Conservation (phyloP, 1,140 invertebrate species). For the Schmidtea mediterranea region DNA sequence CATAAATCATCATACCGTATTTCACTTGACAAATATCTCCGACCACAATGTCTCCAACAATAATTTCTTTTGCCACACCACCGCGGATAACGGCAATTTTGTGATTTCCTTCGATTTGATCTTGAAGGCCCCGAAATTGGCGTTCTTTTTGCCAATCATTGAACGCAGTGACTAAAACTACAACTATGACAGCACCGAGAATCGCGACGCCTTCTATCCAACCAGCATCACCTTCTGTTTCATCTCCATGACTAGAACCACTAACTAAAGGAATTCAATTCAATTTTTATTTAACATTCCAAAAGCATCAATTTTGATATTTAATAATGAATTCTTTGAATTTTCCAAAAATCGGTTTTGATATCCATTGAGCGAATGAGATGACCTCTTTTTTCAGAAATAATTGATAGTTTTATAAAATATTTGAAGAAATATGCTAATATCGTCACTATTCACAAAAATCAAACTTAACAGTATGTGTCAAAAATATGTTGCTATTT, state of each 20-base stretch:
- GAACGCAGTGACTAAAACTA: slow-evolving; percentile 88
- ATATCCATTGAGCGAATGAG: too few relatives aligned
- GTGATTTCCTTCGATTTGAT: slow-evolving; percentile 89
- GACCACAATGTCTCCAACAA: slow-evolving; percentile 83
- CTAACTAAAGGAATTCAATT: too few relatives aligned
- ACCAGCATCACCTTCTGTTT: slow-evolving; percentile 5
- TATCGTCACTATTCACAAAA: too few relatives aligned
- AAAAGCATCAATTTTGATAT: too few relatives aligned
- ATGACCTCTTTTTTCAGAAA: too few relatives aligned
- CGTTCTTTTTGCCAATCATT: slow-evolving; percentile 97
- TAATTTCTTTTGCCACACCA: slow-evolving; percentile 65
- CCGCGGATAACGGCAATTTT: slow-evolving; percentile 82
- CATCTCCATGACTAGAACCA: slow-evolving; percentile 1
- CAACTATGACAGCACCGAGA: slow-evolving; percentile 82
- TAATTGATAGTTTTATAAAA: too few relatives aligned
- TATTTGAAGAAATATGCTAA: too few relatives aligned
- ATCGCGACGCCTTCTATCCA: slow-evolving; percentile 97
- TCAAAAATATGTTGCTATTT: too few relatives aligned
- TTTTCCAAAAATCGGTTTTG: too few relatives aligned
- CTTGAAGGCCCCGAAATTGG: slow-evolving; percentile 83
- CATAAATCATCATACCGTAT: slow-evolving; percentile 22
- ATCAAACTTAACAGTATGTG: too few relatives aligned
- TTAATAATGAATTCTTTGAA: too few relatives aligned
- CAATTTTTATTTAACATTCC: too few relatives aligned
- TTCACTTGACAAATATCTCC: slow-evolving; percentile 76